Conservation (phyloP, 64 coral and sea anemone genomes). For the Platygyra sinensis region DNA sequence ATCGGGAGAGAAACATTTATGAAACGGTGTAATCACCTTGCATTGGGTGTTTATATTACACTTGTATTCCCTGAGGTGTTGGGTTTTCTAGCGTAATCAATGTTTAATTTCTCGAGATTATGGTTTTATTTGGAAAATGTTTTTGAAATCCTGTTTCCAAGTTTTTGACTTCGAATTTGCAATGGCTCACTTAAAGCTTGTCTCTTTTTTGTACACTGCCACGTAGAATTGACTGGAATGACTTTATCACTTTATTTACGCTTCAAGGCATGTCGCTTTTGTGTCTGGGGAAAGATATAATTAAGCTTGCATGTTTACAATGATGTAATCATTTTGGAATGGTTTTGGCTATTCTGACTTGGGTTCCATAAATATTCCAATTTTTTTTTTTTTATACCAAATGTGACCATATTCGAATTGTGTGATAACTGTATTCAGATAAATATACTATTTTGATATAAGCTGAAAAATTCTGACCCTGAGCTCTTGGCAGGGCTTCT, state of each 20-base stretch:
- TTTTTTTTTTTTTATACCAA: too few species aligned
- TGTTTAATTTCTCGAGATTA: constrained; percentile 7
- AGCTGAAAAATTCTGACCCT: too few species aligned
- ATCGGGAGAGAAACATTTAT: too few species aligned
- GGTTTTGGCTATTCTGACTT: not conserved
- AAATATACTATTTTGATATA: too few species aligned
- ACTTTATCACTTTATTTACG: not conserved
- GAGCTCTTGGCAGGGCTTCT: too few species aligned
- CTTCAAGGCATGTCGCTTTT: not conserved
- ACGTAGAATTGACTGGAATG: not conserved
- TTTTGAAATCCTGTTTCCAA: not conserved
- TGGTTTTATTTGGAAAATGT: not conserved
- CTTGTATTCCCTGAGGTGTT: too few species aligned
- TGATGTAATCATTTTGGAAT: not conserved
- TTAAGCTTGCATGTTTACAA: not conserved
- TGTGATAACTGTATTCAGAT: too few species aligned
- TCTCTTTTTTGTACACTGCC: not conserved
- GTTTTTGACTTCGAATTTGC: not conserved
- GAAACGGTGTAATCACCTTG: too few species aligned
- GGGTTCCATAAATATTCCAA: not conserved
- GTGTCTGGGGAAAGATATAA: not conserved
- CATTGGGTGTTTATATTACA: too few species aligned
- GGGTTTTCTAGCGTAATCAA: not conserved
- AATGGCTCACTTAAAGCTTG: not conserved
- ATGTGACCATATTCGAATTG: too few species aligned